Conservation (phyloP, 2,113 vertebrate genomes). For the Marmota flaviventris region DNA sequence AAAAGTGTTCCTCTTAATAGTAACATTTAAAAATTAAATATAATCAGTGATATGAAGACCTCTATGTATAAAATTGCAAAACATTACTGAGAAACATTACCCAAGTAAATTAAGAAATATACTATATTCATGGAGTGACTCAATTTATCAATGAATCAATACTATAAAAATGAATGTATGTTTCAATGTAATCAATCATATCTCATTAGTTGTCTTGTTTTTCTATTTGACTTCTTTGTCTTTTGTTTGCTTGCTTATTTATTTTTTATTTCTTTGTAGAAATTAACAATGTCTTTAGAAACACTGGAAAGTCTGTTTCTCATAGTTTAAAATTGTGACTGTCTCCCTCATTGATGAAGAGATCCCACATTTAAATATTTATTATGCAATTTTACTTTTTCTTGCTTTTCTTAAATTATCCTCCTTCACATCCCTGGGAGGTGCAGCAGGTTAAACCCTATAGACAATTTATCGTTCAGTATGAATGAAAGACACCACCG, state of each 20-base stretch:
- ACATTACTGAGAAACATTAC: background rate
- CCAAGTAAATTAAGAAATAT: background rate
- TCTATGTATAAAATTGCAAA: background rate
- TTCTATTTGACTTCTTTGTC: background rate
- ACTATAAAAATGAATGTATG: background rate
- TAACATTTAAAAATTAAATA: background rate
- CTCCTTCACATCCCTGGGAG: background rate
- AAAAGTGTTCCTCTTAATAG: background rate
- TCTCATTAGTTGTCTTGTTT: background rate
- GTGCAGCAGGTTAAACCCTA: background rate
- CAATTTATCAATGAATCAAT: background rate
- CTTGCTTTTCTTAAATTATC: background rate
- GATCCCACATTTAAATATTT: background rate
- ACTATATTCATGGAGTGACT: background rate
- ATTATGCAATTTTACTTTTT: background rate
- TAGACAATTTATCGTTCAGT: background rate
- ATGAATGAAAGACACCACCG: background rate
- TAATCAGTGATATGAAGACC: background rate
- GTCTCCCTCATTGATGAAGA: background rate
- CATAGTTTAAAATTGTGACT: background rate
- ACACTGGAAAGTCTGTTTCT: background rate
- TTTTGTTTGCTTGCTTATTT: background rate
- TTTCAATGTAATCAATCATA: background rate
- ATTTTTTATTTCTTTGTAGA: background rate
- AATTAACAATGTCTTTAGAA: background rate